Percentiles rank a stretch among this genome's conserved stretches.
These are phyloP conservation scores for Thaumetopoea pityocampa DNA, from an alignment of 1,140 invertebrate genomes.

Conservation along the genomic window DNA sequence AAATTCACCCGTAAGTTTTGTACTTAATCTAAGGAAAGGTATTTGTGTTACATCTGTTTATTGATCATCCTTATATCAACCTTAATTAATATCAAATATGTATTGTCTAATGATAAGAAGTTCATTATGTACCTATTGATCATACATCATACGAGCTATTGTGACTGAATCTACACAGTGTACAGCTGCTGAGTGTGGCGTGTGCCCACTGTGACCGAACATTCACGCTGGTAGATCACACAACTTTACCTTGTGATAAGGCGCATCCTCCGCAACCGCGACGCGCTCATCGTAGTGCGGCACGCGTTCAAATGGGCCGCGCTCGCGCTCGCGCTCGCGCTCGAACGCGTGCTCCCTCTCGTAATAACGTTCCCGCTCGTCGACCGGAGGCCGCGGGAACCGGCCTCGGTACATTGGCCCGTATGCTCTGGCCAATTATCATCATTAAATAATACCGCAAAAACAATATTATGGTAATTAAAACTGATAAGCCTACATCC, in stretches of 20 bases:
- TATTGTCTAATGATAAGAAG: too few relatives aligned
- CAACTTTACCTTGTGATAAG: conserved; percentile 51
- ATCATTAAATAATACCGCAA: background rate
- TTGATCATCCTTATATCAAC: too few relatives aligned
- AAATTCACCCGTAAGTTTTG: too few relatives aligned
- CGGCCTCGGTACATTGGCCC: conserved; percentile 57
- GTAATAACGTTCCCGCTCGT: conserved; percentile 45
- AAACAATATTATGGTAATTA: too few relatives aligned
- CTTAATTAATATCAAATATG: too few relatives aligned
- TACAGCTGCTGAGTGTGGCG: too few relatives aligned
- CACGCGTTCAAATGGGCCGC: conserved; percentile 30
- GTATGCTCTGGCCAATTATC: conserved; percentile 29
- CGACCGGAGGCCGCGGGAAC: conserved; percentile 33
- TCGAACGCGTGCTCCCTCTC: conserved; percentile 47
- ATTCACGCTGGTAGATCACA: background rate
- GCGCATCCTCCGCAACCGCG: conserved; percentile 37
- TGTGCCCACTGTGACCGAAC: background rate
- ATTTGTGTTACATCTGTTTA: too few relatives aligned
- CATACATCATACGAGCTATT: too few relatives aligned
- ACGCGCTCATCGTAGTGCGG: conserved; percentile 52
- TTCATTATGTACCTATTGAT: too few relatives aligned
- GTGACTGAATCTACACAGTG: too few relatives aligned
- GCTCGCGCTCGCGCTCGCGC: conserved; percentile 31
- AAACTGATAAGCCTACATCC: too few relatives aligned
- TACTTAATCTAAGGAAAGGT: too few relatives aligned